phyloP scores from a whole-genome alignment of 2,113 vertebrate genomes.

The Megalops atlanticus region DNA sequence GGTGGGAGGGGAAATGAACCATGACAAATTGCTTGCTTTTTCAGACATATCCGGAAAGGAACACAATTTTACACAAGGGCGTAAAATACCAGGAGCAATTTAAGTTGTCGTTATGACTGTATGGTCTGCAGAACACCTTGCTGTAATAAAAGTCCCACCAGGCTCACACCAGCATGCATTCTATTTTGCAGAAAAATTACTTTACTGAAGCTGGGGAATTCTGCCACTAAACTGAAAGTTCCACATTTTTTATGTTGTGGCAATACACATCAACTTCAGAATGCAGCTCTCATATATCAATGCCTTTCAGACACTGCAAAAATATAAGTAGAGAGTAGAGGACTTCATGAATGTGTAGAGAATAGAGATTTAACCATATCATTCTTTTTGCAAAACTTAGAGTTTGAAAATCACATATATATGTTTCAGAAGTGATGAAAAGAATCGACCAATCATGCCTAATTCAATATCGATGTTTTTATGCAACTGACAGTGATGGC shows the following conservation, averaged over 20 bases:
- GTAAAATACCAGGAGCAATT: neutral
- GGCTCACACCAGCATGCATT: neutral
- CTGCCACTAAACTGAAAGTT: neutral
- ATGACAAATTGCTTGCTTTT: neutral
- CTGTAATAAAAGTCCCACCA: neutral
- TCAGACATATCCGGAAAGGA: neutral
- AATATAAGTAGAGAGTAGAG: too few relatives aligned
- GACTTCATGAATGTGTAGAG: too few relatives aligned
- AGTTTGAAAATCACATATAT: too few relatives aligned
- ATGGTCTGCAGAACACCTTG: neutral
- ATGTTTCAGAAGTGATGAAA: too few relatives aligned
- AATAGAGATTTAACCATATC: too few relatives aligned
- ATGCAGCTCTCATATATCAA: too few relatives aligned
- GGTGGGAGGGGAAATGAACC: neutral
- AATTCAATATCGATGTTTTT: neutral
- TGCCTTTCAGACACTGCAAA: too few relatives aligned
- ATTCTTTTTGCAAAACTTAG: too few relatives aligned
- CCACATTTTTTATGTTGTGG: neutral
- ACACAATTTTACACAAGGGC: neutral
- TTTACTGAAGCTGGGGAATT: neutral
- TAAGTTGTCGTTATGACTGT: neutral
- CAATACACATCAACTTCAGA: neutral
- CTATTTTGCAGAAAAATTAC: neutral
- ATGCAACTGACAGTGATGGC: neutral
- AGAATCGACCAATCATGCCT: too few relatives aligned